These are phyloP conservation scores for Nasonia longicornis DNA, from an alignment of 1,140 invertebrate species.

Conservation along the genomic window DNA sequence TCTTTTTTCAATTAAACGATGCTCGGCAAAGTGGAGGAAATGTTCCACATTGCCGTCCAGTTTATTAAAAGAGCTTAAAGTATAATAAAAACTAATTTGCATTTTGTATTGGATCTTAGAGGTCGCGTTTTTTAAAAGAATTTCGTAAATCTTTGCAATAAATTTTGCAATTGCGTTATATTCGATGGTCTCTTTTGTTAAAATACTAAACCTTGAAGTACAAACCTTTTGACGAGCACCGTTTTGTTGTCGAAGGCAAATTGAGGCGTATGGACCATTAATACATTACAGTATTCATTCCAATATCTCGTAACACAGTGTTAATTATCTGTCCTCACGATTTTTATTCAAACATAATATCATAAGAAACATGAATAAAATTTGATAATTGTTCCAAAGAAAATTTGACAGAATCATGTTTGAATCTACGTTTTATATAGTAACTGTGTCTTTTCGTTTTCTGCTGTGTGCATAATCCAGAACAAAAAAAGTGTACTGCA, in stretches of 20 bases:
- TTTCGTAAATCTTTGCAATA: conserved; percentile 35
- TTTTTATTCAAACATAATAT: conserved; percentile 27
- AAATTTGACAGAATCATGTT: conserved; percentile 27
- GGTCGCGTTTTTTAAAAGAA: conserved; percentile 30
- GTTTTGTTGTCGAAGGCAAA: conserved; percentile 44
- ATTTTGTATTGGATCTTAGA: conserved; percentile 32
- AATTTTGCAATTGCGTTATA: conserved; percentile 20
- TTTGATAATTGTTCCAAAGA: conserved; percentile 32
- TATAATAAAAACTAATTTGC: conserved; percentile 10
- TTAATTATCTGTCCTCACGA: conserved; percentile 35
- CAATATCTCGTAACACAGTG: conserved; percentile 38
- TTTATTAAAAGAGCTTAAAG: conserved; percentile 18
- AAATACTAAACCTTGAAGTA: conserved; percentile 38
- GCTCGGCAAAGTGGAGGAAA: conserved; percentile 22
- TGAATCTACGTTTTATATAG: conserved; percentile 38
- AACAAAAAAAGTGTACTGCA: conserved; percentile 30
- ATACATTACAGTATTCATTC: conserved; percentile 48
- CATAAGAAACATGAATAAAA: conserved; percentile 5
- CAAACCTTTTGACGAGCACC: conserved; percentile 45
- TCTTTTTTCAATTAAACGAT: conserved; percentile 29
- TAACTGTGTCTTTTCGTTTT: conserved; percentile 22
- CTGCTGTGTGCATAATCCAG: conserved; percentile 34
- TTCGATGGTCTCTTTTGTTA: conserved; percentile 9
- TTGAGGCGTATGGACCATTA: conserved; percentile 47
- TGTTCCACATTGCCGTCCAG: conserved; percentile 21